Evolutionary conservation across 2,113 vertebrate genomes (phyloP).

Genomic region (Gymnocephalus cernua): DNA sequence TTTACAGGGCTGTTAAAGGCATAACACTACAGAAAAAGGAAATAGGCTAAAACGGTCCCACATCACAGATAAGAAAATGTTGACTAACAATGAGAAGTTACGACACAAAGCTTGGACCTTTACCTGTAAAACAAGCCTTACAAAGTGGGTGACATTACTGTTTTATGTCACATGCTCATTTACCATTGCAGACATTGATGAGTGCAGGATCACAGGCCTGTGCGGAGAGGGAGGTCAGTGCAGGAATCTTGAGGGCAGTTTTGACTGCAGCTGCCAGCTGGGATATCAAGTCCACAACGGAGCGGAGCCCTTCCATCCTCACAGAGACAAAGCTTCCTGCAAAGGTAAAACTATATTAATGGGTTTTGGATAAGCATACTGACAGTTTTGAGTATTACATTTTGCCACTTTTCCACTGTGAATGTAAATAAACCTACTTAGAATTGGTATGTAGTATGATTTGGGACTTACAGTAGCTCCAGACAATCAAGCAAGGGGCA

Average conservation of each 20-base stretch:
- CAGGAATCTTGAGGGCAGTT: slow-evolving; percentile 87
- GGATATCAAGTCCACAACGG: slow-evolving; percentile 87
- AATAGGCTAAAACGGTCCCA: neutral
- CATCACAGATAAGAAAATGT: too few species aligned
- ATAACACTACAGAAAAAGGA: neutral
- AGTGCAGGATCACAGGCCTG: slow-evolving; percentile 84
- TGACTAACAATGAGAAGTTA: neutral
- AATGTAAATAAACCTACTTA: too few species aligned
- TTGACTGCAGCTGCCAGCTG: slow-evolving; percentile 87
- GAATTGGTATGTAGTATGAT: neutral
- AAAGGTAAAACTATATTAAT: slow-evolving; percentile 79
- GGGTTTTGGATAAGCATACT: neutral
- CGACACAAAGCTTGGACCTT: neutral
- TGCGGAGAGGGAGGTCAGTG: slow-evolving; percentile 89
- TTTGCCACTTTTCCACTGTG: too few species aligned
- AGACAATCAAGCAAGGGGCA: neutral
- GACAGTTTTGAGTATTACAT: neutral
- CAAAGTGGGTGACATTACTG: neutral
- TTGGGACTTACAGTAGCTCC: neutral
- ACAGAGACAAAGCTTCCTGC: slow-evolving; percentile 79
- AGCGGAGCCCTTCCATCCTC: slow-evolving; percentile 81
- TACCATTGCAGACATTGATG: slow-evolving; percentile 86
- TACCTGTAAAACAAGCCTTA: neutral
- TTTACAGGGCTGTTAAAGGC: neutral
- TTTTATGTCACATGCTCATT: neutral